Conservation (phyloP, 1,140 invertebrate species). For the Bombus balteatus region DNA sequence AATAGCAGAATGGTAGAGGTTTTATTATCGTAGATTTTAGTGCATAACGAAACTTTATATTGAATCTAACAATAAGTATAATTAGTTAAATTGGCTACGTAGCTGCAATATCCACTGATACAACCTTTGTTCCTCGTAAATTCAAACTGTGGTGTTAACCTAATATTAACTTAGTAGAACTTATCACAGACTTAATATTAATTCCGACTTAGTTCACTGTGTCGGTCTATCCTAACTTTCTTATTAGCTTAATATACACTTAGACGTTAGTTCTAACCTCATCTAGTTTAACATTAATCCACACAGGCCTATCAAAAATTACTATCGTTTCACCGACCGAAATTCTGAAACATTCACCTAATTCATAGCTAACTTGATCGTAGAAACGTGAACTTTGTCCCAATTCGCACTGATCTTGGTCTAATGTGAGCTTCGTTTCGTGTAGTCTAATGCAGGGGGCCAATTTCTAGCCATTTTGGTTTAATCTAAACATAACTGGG, state of each 20-base stretch:
- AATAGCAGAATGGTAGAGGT: no score
- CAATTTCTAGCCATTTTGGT: not conserved
- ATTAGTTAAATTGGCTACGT: not conserved
- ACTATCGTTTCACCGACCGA: no score
- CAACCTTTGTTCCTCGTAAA: not conserved
- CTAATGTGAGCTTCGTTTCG: not conserved
- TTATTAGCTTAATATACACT: not conserved
- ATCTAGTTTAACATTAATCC: not conserved
- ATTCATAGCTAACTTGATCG: not conserved
- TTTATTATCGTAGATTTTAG: no score
- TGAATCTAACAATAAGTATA: not conserved
- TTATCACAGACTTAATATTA: slow-evolving; percentile 2
- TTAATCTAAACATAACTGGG: not conserved
- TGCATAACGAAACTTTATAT: not conserved
- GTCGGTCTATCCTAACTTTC: not conserved
- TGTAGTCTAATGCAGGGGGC: not conserved
- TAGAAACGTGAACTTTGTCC: not conserved
- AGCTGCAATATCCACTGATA: not conserved
- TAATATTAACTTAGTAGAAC: not conserved
- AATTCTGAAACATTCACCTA: no score
- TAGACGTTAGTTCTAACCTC: not conserved
- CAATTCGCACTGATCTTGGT: not conserved
- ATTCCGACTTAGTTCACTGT: not conserved
- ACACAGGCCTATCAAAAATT: not conserved
- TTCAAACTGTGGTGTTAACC: not conserved